Evolutionary conservation across 2,888 invertebrate species (phyloP).

Genomic region (Hyalella azteca): DNA sequence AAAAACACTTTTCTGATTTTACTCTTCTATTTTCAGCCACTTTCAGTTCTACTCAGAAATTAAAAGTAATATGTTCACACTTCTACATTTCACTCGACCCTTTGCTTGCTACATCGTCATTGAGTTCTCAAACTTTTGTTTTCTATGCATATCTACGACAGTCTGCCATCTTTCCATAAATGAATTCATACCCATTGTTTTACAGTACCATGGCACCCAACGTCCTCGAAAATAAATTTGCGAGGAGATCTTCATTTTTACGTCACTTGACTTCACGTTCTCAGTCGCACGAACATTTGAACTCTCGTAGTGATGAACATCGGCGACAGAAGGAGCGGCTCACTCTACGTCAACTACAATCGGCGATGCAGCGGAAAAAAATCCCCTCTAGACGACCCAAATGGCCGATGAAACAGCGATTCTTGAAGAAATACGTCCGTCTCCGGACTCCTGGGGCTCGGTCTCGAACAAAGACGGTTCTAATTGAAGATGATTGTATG

Average conservation of each 20-base stretch:
- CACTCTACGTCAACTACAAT: background rate
- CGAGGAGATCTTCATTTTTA: background rate
- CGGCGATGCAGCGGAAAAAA: slow-evolving; percentile 1
- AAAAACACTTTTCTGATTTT: no score
- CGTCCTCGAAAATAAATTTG: background rate
- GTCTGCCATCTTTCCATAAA: no score
- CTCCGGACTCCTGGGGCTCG: background rate
- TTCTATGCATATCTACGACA: no score
- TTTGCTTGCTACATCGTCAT: no score
- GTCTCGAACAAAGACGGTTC: background rate
- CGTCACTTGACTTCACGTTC: background rate
- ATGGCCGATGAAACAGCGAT: background rate
- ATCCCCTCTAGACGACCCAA: background rate
- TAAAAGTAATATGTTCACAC: no score
- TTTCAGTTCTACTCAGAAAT: no score
- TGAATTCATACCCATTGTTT: no score
- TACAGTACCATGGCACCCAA: slow-evolving; percentile 2
- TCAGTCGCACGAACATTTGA: background rate
- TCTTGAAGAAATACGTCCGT: background rate
- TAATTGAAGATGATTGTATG: background rate
- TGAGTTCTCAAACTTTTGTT: no score
- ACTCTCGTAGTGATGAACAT: background rate
- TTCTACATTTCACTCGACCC: no score
- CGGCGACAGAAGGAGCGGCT: background rate
- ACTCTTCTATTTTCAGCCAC: no score